Conservation (phyloP, 2,113 vertebrate species). For the Antigone vipio region DNA sequence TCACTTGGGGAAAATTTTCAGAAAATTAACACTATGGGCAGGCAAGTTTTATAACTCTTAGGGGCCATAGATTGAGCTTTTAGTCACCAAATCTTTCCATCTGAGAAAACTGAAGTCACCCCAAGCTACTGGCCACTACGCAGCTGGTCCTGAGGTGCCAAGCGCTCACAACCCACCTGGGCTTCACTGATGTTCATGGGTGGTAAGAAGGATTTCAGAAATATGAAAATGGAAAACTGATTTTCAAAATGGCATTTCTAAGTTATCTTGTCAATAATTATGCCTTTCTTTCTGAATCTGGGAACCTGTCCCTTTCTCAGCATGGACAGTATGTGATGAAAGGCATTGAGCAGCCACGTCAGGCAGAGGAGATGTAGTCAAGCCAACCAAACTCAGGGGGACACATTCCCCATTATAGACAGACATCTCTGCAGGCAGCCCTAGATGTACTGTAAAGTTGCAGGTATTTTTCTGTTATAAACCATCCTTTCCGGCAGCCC, state of each 20-base stretch:
- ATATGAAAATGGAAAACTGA: neutral
- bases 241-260: neutral
- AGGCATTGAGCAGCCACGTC: neutral
- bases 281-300: neutral
- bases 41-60: neutral
- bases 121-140: neutral
- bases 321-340: neutral
- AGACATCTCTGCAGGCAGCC: neutral
- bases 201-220: neutral
- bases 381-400: neutral
- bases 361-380: neutral
- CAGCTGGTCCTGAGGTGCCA: neutral
- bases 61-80: neutral
- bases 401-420: neutral
- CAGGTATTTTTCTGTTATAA: neutral
- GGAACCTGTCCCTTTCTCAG: neutral
- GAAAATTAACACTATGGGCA: neutral
- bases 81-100: neutral
- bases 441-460: neutral
- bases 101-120: neutral
- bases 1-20: neutral
- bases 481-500: neutral
- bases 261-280: neutral
- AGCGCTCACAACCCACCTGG: fast-evolving
- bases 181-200: neutral